These are phyloP conservation scores for Lates japonicus DNA, from an alignment of 2,797 vertebrate species.

Conservation along the genomic window DNA sequence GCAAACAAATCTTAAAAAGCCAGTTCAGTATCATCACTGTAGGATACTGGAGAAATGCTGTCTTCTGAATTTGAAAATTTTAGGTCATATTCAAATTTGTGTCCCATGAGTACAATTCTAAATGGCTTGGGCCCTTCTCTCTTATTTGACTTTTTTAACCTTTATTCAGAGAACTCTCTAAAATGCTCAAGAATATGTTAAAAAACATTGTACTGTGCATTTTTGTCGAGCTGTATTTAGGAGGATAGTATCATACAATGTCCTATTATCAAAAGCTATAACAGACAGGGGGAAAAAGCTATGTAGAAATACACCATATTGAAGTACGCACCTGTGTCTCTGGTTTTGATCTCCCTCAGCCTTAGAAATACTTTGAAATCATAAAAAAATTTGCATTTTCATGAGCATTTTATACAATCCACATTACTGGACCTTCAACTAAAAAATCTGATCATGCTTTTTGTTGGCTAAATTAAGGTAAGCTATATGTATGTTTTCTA, in stretches of 20 bases:
- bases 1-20: background rate
- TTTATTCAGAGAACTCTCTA: background rate
- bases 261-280: background rate
- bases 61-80: background rate
- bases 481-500: background rate
- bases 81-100: background rate
- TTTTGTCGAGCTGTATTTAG: no score
- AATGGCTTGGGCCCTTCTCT: background rate
- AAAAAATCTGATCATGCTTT: background rate
- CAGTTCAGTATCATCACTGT: background rate
- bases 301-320: background rate
- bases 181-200: no score
- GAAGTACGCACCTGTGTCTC: background rate
- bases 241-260: no score
- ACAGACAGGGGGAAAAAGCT: no score
- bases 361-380: background rate
- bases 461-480: background rate
- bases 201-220: no score
- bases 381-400: background rate
- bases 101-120: background rate
- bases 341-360: background rate
- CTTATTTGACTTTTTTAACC: background rate
- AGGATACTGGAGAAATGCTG: background rate
- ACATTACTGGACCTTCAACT: background rate
- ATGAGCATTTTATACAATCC: no score